Base-by-base conservation (phyloP, 2,888 invertebrate species). In the Apamea sordens region DNA sequence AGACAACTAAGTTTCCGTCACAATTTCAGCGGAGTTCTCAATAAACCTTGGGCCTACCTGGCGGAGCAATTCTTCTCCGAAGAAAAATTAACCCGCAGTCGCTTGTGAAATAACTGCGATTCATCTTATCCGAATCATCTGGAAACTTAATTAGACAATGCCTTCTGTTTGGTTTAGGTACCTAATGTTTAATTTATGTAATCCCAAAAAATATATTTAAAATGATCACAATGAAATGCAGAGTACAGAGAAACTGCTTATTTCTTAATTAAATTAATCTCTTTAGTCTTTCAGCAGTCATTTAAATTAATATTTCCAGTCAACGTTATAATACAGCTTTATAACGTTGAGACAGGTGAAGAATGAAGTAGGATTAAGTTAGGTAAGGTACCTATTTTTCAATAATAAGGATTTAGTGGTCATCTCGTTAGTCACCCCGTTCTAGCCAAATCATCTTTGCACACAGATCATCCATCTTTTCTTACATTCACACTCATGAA, bases 101-200 rank as follows among this genome's bases (percentile, higher is more conserved):
- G 63, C 41, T 72, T 21, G 32, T 72, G 70, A 83, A 67, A 77
- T 67, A 36, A 71, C 36, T 56, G 13, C 24, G 79, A 82, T 83
- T 77, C 71, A 61, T 67, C 36, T 56, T 77, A 56, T 47, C 67
- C 18, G 18, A 47, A 68, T 69, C 47, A 56, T 82, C 77, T 67
- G 47, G 53, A 77, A 72, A 68, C 21, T 68, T 72, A 77, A 71
- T 83, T 77, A 63, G 41, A n/a, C 3, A 65, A 32, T 41, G 50
- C 21, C 44, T 63, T 53, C 67, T 61, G 13, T 44, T 81, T 44
- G 5, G 5, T 68, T 47, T 28, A 47, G 21, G 21, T 18, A 72
- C n/a, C n/a, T n/a, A n/a, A 61, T 68, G 24, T 41, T 67, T 36
- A 28, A 41, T 65, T 36, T n/a, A 13, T 18, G 3, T 36, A 13